A percentile compares a stretch with the other conserved stretches of the same genome.
phyloP scores from a whole-genome alignment of 2,888 invertebrate genomes.

The Xylota sylvarum region DNA sequence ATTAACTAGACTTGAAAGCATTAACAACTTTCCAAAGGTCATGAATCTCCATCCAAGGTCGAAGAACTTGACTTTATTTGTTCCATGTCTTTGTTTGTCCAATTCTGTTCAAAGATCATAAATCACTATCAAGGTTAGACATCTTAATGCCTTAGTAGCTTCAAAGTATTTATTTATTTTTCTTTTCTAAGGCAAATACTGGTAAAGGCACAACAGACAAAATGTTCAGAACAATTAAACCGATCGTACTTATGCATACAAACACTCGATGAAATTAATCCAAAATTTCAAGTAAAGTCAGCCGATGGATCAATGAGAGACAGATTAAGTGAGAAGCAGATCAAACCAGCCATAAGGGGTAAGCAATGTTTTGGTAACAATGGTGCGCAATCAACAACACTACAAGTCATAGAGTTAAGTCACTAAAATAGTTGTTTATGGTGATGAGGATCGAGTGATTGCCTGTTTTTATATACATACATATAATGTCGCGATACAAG shows the following conservation, averaged over 20 bases:
- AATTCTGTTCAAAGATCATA: conserved; percentile 2
- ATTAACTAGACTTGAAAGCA: background rate
- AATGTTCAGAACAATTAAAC: background rate
- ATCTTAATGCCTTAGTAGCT: background rate
- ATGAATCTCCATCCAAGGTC: background rate
- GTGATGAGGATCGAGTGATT: too few species aligned
- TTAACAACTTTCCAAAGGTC: background rate
- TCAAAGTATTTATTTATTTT: background rate
- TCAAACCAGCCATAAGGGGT: too few species aligned
- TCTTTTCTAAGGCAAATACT: background rate
- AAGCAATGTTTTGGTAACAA: too few species aligned
- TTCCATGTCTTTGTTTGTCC: background rate
- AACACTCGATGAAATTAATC: background rate
- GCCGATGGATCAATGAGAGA: background rate
- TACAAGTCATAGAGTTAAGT: too few species aligned
- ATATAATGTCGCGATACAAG: too few species aligned
- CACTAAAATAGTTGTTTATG: too few species aligned
- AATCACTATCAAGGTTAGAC: background rate
- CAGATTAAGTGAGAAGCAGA: background rate
- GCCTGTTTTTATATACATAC: too few species aligned
- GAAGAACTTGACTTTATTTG: background rate
- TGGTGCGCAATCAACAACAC: too few species aligned
- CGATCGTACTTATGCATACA: background rate
- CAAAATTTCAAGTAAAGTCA: background rate
- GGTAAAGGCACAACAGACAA: background rate